Evolutionary conservation across 2,888 invertebrate species (phyloP).

Genomic region (Panzeria rudis): DNA sequence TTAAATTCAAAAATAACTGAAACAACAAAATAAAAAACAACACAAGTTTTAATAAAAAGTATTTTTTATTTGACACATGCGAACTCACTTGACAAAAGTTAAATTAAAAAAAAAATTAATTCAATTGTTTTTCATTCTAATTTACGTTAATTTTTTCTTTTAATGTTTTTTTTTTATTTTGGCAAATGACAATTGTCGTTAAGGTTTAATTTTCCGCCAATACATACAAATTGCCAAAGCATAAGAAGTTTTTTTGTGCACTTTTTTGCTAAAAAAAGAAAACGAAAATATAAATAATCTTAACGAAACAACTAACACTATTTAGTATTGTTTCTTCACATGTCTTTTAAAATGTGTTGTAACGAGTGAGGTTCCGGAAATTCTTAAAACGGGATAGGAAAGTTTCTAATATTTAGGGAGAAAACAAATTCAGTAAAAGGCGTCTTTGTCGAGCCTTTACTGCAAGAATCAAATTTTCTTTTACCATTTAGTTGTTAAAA

Average conservation of each 20-base stretch:
- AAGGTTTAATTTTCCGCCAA: slow-evolving; percentile 62
- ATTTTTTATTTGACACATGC: slow-evolving; percentile 54
- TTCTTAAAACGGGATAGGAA: background rate
- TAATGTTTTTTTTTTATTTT: slow-evolving; percentile 13
- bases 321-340: background rate
- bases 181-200: slow-evolving; percentile 51
- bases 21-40: background rate
- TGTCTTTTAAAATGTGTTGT: background rate
- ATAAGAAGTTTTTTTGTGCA: slow-evolving; percentile 2
- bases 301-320: slow-evolving; percentile 33
- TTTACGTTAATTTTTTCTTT: slow-evolving; percentile 18
- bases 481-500: too few relatives aligned
- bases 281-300: slow-evolving; percentile 22
- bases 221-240: slow-evolving; percentile 29
- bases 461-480: too few relatives aligned
- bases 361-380: background rate
- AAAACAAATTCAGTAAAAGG: too few relatives aligned
- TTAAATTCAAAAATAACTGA: slow-evolving; percentile 4
- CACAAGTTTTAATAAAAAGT: slow-evolving; percentile 17
- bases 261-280: slow-evolving; percentile 8
- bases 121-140: slow-evolving; percentile 33
- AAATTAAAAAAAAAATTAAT: background rate
- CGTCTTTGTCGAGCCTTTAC: too few relatives aligned
- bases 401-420: too few relatives aligned
- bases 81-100: slow-evolving; percentile 30